Base-by-base conservation (phyloP, 2,797 vertebrate species). In the Perodicticus potto region DNA sequence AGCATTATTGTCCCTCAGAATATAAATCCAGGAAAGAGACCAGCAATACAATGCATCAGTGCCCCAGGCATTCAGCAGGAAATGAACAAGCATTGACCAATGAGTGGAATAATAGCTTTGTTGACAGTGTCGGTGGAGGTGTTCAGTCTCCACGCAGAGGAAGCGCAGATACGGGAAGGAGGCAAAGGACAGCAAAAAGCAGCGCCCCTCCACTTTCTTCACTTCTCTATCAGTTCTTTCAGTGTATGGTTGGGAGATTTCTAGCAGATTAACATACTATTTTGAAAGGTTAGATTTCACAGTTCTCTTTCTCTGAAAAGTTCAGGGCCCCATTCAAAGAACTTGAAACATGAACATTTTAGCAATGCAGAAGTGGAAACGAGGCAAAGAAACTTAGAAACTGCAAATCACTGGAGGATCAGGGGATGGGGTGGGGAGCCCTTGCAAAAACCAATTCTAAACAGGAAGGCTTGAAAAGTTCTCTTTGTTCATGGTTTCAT, bases 61-160 rank as follows among this genome's bases (percentile, higher is more conserved):
- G 97, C 95, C 61, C 8, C 19, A 95, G 96, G 96, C 97, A 98
- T 95, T 94, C 83, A 95, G 92, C 94, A 97, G 97, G 97, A 98
- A 98, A 98, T 97, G 91, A 98, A 95, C 96, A 96, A 2, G 22
- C 89, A 98, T 72, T 98, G 97, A 96, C 97, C 98, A 97, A 87
- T 77, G 97, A 97, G 95, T 88, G 94, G 97, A 98, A 98, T 98
- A 98, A 98, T 97, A 96, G 92, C 90, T 98, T 96, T 98, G 98
- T 93, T 98, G 98, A 98, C 97, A 97, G 82, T 77, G 92, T 97
- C 94, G 84, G 74, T 10, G 40, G 91, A 94, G 67, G 89, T 87
- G 53, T 95, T 98, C 96, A 97, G 43, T 89, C 80, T 96, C 77
- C 89, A 86, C 69, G 86, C 72, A 92, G 89, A 97, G 95, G 57